Conservation (phyloP, 2,113 vertebrate species). For the Mola mola region DNA sequence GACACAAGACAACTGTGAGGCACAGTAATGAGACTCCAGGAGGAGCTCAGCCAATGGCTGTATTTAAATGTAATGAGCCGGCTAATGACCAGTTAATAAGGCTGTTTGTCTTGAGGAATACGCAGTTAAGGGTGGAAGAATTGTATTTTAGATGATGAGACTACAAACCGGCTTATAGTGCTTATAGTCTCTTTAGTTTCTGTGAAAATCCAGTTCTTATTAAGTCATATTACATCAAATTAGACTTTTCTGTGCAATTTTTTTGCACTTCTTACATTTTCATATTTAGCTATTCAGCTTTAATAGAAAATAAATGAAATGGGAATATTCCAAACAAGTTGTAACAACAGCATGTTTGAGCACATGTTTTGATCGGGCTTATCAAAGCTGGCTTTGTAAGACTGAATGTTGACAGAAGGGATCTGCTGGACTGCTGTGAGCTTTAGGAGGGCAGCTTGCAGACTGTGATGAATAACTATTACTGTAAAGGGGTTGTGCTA, state of each 20-base stretch:
- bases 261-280: not conserved
- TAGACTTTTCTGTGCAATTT: not conserved
- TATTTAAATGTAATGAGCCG: slow-evolving; percentile 78
- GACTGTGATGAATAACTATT: slow-evolving; percentile 81
- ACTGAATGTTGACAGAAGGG: slow-evolving; percentile 43
- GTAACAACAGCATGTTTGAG: slow-evolving; percentile 28
- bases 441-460: slow-evolving; percentile 53
- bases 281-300: slow-evolving; percentile 1
- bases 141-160: slow-evolving; percentile 16
- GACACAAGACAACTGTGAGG: slow-evolving; percentile 62
- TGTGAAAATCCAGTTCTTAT: slow-evolving; percentile 7
- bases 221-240: slow-evolving; percentile 7
- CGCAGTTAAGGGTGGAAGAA: slow-evolving; percentile 27
- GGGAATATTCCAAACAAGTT: slow-evolving; percentile 5
- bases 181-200: not conserved
- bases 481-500: slow-evolving; percentile 77
- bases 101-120: slow-evolving; percentile 65
- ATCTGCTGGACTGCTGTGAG: slow-evolving; percentile 41
- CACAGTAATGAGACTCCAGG: slow-evolving; percentile 65
- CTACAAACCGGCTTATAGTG: not conserved
- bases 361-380: slow-evolving; percentile 33
- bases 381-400: slow-evolving; percentile 52
- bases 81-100: slow-evolving; percentile 77
- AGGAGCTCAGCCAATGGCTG: slow-evolving; percentile 57
- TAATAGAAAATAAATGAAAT: slow-evolving; percentile 16